Conservation (phyloP, 2,888 invertebrate genomes). For the Oscheius sp. region DNA sequence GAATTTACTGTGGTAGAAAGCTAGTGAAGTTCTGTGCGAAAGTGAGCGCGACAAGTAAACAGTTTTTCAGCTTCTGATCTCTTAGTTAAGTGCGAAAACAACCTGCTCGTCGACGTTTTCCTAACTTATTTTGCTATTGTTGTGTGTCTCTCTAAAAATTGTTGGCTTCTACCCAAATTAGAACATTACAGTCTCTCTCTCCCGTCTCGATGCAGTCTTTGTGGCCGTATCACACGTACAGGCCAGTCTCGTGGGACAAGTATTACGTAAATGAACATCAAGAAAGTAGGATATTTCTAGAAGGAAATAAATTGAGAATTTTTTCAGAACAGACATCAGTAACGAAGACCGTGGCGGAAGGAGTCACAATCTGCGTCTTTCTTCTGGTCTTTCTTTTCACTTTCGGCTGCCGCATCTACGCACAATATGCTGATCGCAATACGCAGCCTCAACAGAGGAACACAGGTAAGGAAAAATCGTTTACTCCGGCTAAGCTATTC, state of each 20-base stretch:
- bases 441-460: conserved; percentile 32
- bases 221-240: conserved; percentile 63
- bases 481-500: neutral
- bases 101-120: neutral
- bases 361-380: conserved; percentile 68
- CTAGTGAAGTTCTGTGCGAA: no score
- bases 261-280: conserved; percentile 66
- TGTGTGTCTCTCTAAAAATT: neutral
- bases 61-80: no score
- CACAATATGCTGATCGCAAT: conserved; percentile 56
- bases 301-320: neutral
- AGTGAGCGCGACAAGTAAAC: no score
- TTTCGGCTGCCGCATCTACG: conserved; percentile 69
- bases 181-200: conserved; percentile 4
- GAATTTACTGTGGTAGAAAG: neutral
- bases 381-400: conserved; percentile 68
- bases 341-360: conserved; percentile 67
- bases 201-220: conserved; percentile 46
- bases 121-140: neutral
- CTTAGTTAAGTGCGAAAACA: no score
- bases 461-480: conserved; percentile 11
- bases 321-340: conserved; percentile 64
- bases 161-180: neutral
- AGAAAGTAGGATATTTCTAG: conserved; percentile 52
- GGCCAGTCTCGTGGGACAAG: conserved; percentile 69